Evolutionary conservation across 1,140 invertebrate genomes (phyloP), one percentile per base, ranked within the genome.

Genomic region (Diabrotica undecimpunctata): DNA sequence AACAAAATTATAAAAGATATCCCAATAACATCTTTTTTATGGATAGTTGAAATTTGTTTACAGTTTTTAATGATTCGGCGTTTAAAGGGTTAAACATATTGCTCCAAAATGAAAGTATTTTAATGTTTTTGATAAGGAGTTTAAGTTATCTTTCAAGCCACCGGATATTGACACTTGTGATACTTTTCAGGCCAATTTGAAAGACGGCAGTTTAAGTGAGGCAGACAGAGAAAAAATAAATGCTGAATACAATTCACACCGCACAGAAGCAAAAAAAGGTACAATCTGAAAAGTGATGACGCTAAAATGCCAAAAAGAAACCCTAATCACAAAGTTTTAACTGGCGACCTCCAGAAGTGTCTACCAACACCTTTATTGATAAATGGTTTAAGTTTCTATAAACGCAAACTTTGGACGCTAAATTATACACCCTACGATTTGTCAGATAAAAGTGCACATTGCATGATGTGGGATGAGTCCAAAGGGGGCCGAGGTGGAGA

Each of bases 101-200:
- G n/a, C n/a, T n/a, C n/a, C n/a, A n/a, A n/a, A n/a, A n/a, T n/a
- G n/a, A n/a, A n/a, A n/a, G n/a, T n/a, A n/a, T 41, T 0, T 10
- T 41, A 5, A 57, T 10, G 36, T 5, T n/a, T 39, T 58, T 11
- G 25, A 36, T 10, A 57, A 57, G 8, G n/a, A 9, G 10, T 25
- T 58, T 8, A 39, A 58, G 55, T 37, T 58, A 11, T n/a, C 9
- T 58, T 58, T 58, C 0, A 58, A 58, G 35, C 36, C 55, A 39
- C 55, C 37, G 0, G 55, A 58, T 11, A 37, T 58, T 36, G 55
- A 58, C 36, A 57, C 55, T 7, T 35, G 36, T 57, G 55, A 57
- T 11, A 57, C 2, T 11, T 41, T 57, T 58, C 55, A 58, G n/a
- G 11, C 55, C n/a, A 58, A 37, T 36, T 38, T 39, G 9, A 5